Evolutionary conservation across 2,797 vertebrate genomes (phyloP).

Genomic region (Australoheros facetus): DNA sequence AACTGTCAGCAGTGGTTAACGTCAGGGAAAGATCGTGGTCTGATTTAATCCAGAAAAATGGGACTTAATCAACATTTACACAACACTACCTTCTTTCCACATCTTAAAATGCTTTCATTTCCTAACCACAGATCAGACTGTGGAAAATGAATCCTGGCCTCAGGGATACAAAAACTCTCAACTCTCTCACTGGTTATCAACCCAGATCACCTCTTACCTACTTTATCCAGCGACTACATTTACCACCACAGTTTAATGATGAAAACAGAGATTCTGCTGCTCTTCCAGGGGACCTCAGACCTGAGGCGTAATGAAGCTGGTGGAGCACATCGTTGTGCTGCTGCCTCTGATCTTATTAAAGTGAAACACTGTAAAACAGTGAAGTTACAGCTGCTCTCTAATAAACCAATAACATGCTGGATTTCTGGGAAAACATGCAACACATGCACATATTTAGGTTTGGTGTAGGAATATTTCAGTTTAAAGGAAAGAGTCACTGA

Average conservation of each 20-base stretch:
- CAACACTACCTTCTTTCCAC: neutral
- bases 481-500: neutral
- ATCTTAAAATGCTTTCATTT: neutral
- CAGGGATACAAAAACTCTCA: neutral
- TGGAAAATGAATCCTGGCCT: neutral
- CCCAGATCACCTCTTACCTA: too few species aligned
- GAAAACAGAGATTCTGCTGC: neutral
- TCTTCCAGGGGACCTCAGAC: neutral
- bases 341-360: neutral
- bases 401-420: neutral
- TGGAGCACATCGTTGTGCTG: neutral
- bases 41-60: neutral
- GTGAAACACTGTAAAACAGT: neutral
- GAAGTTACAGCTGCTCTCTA: neutral
- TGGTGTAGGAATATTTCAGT: neutral
- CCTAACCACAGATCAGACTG: neutral
- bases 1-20: neutral
- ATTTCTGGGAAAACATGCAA: neutral
- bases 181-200: neutral
- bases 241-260: accelerated
- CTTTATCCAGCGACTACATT: neutral
- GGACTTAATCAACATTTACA: neutral
- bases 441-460: neutral
- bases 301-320: neutral
- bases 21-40: neutral